phyloP scores from a whole-genome alignment of 2,797 vertebrate genomes.

The Aulostomus chinensis region DNA sequence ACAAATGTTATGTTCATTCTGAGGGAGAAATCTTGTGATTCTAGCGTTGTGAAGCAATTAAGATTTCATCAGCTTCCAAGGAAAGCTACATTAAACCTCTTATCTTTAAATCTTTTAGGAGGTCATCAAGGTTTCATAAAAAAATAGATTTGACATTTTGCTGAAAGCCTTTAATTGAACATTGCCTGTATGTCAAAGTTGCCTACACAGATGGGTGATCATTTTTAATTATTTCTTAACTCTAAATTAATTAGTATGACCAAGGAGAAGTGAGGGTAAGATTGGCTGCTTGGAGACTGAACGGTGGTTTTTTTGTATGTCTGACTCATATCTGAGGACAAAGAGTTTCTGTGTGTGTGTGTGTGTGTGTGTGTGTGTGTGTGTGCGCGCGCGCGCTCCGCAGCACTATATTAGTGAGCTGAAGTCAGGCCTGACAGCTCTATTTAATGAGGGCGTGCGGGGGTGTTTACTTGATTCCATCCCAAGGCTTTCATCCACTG shows the following conservation, averaged over 20 bases:
- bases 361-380: no score
- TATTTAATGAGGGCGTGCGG: slow-evolving; percentile 57
- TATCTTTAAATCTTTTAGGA: slow-evolving; percentile 8
- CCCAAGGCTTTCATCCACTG: slow-evolving; percentile 51
- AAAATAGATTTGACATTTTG: slow-evolving; percentile 7
- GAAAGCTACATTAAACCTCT: neutral
- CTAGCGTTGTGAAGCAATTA: neutral
- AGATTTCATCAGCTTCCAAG: slow-evolving; percentile 31
- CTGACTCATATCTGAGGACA: slow-evolving; percentile 4
- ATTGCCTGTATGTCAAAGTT: slow-evolving; percentile 1
- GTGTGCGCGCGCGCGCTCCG: no score
- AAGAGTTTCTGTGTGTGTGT: no score
- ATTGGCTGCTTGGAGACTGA: slow-evolving; percentile 8
- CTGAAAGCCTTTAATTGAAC: slow-evolving; percentile 23
- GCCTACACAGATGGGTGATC: slow-evolving; percentile 17
- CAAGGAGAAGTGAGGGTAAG: neutral
- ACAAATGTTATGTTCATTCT: no score
- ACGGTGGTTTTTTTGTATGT: neutral
- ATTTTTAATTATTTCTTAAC: slow-evolving; percentile 43
- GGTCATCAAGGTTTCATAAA: slow-evolving; percentile 1
- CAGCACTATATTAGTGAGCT: slow-evolving; percentile 24
- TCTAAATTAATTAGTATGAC: slow-evolving; percentile 41
- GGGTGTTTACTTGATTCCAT: slow-evolving; percentile 51
- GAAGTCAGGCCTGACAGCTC: slow-evolving; percentile 49
- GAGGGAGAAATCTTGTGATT: neutral